Base-by-base conservation (phyloP, 53 echinoderm and acorn worm genomes). In the Patiria pectinifera region DNA sequence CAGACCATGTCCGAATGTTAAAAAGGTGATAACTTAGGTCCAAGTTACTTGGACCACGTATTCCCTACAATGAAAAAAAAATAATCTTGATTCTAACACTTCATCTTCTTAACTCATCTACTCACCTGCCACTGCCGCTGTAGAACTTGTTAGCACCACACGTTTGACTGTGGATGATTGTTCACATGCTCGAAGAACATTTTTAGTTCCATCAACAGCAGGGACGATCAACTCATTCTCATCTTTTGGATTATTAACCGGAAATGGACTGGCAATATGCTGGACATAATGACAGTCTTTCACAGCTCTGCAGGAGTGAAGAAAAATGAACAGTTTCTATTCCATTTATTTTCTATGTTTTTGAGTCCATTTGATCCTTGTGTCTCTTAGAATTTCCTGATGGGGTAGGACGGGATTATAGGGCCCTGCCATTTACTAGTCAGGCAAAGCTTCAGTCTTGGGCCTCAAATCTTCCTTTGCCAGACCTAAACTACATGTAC, bases 91-190 rank as follows among this genome's bases (percentile, higher is more conserved):
- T 8, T 6, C 5, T 53, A 53, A 66, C 66, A 66, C 19, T 74
- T 23, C 74, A 74, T 35, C 35, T 35, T 35, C 35, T 35, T 35
- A 35, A 35, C 35, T 35, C 16, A 21, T 15, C 22, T 74, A 74
- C 89, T 83, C 92, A 96, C 96, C 95, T 47, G 87, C 78, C 45
- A 96, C 92, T 11, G 97, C 96, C 13, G 92, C 91, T 11, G 93
- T 87, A 23, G 97, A 96, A 70, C 97, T 96, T 35, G 97, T 97
- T 75, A 95, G 47, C n/a, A 97, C 94, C 11, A 97, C 97, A 72
- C 97, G 80, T 48, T 97, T 97, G 46, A 97, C 96, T 61, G 91
- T 87, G 19, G 93, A 48, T 21, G 83, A 77, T 49, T 59, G 82
- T 43, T 79, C 87, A 85, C 95, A 95, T 4, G 95, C 95, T 74